Conservation (phyloP, 2,888 invertebrate genomes). For the Sesia apiformis region DNA sequence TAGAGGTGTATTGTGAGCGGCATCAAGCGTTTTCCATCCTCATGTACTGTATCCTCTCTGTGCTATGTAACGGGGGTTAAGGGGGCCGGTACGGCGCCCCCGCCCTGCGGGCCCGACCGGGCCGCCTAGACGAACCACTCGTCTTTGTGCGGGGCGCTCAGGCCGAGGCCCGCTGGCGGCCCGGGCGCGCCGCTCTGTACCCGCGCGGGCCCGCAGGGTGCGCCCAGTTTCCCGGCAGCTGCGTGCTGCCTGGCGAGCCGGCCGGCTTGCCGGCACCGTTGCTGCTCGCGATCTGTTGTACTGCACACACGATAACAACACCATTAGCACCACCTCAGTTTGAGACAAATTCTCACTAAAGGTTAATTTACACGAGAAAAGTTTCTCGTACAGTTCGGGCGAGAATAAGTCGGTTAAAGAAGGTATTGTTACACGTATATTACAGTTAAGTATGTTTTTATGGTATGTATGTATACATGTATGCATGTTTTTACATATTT, state of each 20-base stretch:
- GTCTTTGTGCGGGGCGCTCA: conserved; percentile 91
- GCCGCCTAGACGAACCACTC: conserved; percentile 89
- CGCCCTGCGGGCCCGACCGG: conserved; percentile 58
- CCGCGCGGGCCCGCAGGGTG: conserved; percentile 92
- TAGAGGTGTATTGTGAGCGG: too few species aligned
- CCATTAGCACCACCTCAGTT: neutral
- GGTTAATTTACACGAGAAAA: too few species aligned
- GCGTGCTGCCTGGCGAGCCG: conserved; percentile 65
- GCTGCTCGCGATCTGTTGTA: conserved; percentile 83
- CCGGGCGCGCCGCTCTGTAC: conserved; percentile 82
- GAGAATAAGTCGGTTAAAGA: too few species aligned
- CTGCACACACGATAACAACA: conserved; percentile 64
- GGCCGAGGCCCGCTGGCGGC: conserved; percentile 96
- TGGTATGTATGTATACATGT: too few species aligned
- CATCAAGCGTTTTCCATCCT: too few species aligned
- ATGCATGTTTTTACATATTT: too few species aligned
- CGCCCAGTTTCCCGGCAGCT: conserved; percentile 93
- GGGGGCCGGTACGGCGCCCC: conserved; percentile 57
- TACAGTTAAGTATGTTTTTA: too few species aligned
- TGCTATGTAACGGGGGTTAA: conserved; percentile 6
- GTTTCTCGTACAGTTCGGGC: too few species aligned
- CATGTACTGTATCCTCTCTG: neutral
- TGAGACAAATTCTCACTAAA: too few species aligned
- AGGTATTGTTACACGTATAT: too few species aligned
- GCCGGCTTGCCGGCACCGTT: conserved; percentile 65